Evolutionary conservation across 2,888 invertebrate species (phyloP).

Genomic region (Amitus sp.): DNA sequence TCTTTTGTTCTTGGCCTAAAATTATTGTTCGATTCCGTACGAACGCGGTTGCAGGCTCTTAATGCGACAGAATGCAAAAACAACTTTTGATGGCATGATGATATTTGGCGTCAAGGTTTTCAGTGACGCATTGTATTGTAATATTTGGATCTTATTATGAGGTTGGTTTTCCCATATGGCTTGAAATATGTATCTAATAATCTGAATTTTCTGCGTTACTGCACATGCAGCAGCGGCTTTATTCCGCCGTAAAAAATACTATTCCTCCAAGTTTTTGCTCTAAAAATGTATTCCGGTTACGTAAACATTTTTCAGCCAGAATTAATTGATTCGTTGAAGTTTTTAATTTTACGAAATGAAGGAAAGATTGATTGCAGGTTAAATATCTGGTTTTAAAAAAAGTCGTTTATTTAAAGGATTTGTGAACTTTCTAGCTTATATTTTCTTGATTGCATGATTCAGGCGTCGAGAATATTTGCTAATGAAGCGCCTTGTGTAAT

Average conservation of each 20-base stretch:
- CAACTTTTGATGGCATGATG: neutral
- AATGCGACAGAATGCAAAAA: neutral
- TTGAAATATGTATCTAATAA: neutral
- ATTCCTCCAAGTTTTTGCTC: too few relatives aligned
- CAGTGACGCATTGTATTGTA: neutral
- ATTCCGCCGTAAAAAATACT: too few relatives aligned
- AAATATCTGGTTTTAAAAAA: neutral
- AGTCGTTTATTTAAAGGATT: neutral
- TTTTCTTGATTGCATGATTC: slow-evolving; percentile 23
- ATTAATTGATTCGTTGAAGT: neutral
- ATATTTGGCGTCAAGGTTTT: slow-evolving; percentile 3
- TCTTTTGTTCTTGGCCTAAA: neutral
- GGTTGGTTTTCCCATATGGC: neutral
- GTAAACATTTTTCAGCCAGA: neutral
- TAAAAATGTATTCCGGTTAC: too few relatives aligned
- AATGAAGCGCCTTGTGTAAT: neutral
- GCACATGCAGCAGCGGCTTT: too few relatives aligned
- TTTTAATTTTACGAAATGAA: neutral
- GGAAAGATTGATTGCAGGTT: neutral
- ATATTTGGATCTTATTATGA: neutral
- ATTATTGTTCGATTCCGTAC: neutral
- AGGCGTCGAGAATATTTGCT: neutral
- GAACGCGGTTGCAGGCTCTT: neutral
- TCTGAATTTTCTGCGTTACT: neutral
- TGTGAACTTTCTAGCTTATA: slow-evolving; percentile 28